Conservation (phyloP, 2,888 invertebrate species). For the Pachymerium ferrugineum region DNA sequence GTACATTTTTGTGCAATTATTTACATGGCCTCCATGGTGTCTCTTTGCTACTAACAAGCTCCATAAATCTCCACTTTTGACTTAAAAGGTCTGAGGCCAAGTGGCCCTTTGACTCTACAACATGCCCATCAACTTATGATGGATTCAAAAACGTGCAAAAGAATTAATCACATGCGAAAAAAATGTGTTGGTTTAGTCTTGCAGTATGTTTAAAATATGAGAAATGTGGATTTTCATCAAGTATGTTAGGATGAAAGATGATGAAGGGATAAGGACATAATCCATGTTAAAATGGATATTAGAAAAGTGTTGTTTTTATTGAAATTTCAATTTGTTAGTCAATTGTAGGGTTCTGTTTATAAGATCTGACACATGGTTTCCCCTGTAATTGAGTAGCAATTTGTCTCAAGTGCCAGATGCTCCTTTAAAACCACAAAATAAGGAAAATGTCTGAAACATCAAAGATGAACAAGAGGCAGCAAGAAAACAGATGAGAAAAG, state of each 20-base stretch:
- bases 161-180: conserved; percentile 13
- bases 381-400: conserved; percentile 13
- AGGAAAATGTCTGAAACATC: not conserved
- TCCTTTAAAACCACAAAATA: not conserved
- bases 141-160: conserved; percentile 8
- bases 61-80: not conserved
- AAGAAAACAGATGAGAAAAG: not conserved
- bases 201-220: too few relatives aligned
- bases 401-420: conserved; percentile 9
- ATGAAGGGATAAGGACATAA: too few relatives aligned
- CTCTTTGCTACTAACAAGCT: not conserved
- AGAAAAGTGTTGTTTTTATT: too few relatives aligned
- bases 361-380: not conserved
- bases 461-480: not conserved
- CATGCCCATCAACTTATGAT: not conserved
- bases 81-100: not conserved
- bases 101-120: not conserved
- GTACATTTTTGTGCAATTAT: not conserved
- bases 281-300: too few relatives aligned
- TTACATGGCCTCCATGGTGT: not conserved
- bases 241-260: too few relatives aligned
- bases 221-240: too few relatives aligned
- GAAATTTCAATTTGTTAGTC: not conserved
- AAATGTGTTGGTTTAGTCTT: too few relatives aligned
- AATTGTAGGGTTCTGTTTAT: too few relatives aligned